Conservation (phyloP, 2,797 vertebrate genomes). For the Melanotaenia maccullochi region DNA sequence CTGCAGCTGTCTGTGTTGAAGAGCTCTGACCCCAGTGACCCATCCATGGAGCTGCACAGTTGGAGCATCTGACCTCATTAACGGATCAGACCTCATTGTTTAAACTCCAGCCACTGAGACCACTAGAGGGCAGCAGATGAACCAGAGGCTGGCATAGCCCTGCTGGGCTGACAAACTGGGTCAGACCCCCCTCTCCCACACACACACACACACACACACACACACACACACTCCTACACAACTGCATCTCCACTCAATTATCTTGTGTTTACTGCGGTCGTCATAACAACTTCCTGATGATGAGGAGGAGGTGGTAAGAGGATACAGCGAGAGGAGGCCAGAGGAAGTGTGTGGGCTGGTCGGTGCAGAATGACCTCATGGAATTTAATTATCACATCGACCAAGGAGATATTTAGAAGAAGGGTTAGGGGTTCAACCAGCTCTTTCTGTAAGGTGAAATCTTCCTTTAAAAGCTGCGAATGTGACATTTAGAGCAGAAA, state of each 20-base stretch:
- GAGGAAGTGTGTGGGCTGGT: conserved; percentile 42
- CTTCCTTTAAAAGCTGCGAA: neutral
- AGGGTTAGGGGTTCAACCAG: neutral
- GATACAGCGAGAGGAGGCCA: conserved; percentile 28
- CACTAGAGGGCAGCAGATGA: conserved; percentile 55
- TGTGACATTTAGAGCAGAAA: neutral
- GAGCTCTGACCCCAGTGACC: no score
- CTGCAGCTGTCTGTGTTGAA: no score
- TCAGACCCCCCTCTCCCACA: neutral
- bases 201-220: conserved; percentile 3
- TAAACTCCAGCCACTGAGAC: conserved; percentile 8
- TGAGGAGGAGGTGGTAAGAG: conserved; percentile 26
- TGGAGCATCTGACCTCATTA: no score
- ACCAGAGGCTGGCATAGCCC: neutral
- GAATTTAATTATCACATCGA: conserved; percentile 42
- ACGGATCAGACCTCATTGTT: no score
- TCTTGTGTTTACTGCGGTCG: conserved; percentile 42
- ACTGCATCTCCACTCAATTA: conserved; percentile 4
- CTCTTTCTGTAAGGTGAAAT: conserved; percentile 6
- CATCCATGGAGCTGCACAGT: no score
- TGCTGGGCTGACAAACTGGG: conserved; percentile 29
- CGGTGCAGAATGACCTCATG: conserved; percentile 45
- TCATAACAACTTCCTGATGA: conserved; percentile 61
- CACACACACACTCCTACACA: neutral
- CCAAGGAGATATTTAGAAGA: conserved; percentile 12